Evolutionary conservation across 2,113 vertebrate species (phyloP).

Genomic region (Spea multiplicata): DNA sequence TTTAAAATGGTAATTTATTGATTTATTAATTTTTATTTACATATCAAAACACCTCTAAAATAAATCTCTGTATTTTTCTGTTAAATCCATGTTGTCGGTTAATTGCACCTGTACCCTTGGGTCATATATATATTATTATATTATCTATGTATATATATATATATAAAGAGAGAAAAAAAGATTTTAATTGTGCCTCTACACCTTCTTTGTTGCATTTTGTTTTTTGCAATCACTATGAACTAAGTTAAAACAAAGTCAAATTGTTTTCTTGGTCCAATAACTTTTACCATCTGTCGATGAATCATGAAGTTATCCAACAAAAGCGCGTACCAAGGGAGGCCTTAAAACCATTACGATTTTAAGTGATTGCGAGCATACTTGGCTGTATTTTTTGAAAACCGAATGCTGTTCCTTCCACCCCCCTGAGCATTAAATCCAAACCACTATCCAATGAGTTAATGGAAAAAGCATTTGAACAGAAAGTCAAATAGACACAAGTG

Average conservation of each 20-base stretch:
- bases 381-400: neutral
- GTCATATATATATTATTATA: no score
- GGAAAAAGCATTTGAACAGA: slow-evolving; percentile 33
- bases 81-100: no score
- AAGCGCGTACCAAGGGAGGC: slow-evolving; percentile 44
- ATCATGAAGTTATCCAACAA: slow-evolving; percentile 52
- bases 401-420: slow-evolving; percentile 15
- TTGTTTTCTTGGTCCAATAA: slow-evolving; percentile 22
- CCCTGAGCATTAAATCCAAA: slow-evolving; percentile 5
- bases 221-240: neutral
- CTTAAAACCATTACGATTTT: slow-evolving; percentile 49
- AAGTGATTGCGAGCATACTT: neutral
- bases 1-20: no score
- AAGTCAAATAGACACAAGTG: slow-evolving; percentile 13
- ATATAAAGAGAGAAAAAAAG: no score
- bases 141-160: no score
- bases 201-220: neutral
- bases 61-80: no score
- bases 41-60: no score
- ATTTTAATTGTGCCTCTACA: no score
- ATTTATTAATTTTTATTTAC: no score
- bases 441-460: slow-evolving; percentile 27
- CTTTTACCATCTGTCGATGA: slow-evolving; percentile 58
- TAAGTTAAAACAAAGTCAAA: slow-evolving; percentile 24
- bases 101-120: no score